phyloP scores from a whole-genome alignment of 1,140 invertebrate species.

The Melipona quadrifasciata region DNA sequence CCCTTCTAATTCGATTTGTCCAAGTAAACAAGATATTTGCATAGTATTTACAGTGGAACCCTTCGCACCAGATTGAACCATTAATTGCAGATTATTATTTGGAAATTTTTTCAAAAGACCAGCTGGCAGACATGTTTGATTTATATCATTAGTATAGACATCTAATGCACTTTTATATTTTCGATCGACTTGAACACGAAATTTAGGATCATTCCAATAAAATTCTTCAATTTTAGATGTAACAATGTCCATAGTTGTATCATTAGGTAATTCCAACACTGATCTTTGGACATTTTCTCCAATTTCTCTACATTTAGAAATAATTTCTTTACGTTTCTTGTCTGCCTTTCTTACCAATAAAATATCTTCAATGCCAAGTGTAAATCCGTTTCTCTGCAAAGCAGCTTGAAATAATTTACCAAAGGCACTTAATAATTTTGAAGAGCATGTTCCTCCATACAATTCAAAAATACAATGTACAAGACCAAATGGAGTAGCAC shows the following conservation, averaged over 20 bases:
- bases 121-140: conserved; percentile 90
- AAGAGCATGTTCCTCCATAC: conserved; percentile 94
- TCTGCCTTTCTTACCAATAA: conserved; percentile 89
- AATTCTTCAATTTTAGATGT: conserved; percentile 87
- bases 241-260: conserved; percentile 83
- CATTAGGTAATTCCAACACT: conserved; percentile 86
- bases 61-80: conserved; percentile 99
- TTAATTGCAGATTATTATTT: conserved; percentile 97
- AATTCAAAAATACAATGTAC: conserved; percentile 96
- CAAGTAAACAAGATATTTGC: conserved; percentile 98
- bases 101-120: conserved; percentile 95
- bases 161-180: conserved; percentile 93
- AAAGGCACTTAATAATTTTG: conserved; percentile 92
- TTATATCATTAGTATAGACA: conserved; percentile 94
- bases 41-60: conserved; percentile 97
- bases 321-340: conserved; percentile 86
- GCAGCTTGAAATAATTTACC: conserved; percentile 95
- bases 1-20: conserved; percentile 99
- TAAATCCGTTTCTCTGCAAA: conserved; percentile 95
- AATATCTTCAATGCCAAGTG: conserved; percentile 97
- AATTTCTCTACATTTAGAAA: conserved; percentile 84
- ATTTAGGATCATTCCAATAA: conserved; percentile 88
- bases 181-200: conserved; percentile 90
- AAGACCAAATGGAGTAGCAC: conserved; percentile 95
- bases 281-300: conserved; percentile 87